Evolutionary conservation across 2,888 invertebrate genomes (phyloP).

Genomic region (Synanthedon andrenaeformis): DNA sequence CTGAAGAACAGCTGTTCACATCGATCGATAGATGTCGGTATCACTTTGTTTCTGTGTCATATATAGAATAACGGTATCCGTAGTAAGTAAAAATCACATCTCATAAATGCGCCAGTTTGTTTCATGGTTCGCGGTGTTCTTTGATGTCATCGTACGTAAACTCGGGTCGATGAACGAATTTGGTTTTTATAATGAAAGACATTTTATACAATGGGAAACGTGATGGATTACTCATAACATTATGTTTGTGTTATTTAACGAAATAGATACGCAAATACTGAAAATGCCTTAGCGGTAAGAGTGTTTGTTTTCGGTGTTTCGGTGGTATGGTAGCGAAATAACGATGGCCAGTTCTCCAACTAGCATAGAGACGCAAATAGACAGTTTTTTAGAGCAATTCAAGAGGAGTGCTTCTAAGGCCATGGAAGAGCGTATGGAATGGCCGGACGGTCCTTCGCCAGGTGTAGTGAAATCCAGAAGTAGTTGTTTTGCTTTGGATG

Average conservation of each 20-base stretch:
- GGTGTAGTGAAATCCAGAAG: slow-evolving; percentile 62
- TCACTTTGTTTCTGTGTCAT: slow-evolving; percentile 63
- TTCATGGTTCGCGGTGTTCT: slow-evolving; percentile 45
- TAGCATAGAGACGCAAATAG: slow-evolving; percentile 85
- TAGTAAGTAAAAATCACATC: slow-evolving; percentile 52
- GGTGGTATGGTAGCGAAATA: slow-evolving; percentile 64
- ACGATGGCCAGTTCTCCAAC: slow-evolving; percentile 76
- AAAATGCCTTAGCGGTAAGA: slow-evolving; percentile 38
- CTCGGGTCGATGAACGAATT: slow-evolving; percentile 46
- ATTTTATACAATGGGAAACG: slow-evolving; percentile 27
- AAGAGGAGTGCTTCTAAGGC: slow-evolving; percentile 83
- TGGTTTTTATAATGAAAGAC: slow-evolving; percentile 25
- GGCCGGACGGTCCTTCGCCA: slow-evolving; percentile 60
- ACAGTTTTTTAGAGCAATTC: slow-evolving; percentile 86
- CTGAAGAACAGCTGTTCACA: slow-evolving; percentile 43
- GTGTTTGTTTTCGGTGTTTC: slow-evolving; percentile 66
- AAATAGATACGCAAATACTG: slow-evolving; percentile 18
- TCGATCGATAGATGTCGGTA: slow-evolving; percentile 69
- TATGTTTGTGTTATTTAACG: slow-evolving; percentile 13
- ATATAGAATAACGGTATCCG: slow-evolving; percentile 45
- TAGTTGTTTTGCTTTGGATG: slow-evolving; percentile 60
- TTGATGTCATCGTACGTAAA: slow-evolving; percentile 38
- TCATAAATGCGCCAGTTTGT: slow-evolving; percentile 36
- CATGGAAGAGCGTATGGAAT: slow-evolving; percentile 74
- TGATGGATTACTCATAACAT: slow-evolving; percentile 14